Base-by-base conservation (phyloP, 2,113 vertebrate genomes). In the Bombycilla garrulus region DNA sequence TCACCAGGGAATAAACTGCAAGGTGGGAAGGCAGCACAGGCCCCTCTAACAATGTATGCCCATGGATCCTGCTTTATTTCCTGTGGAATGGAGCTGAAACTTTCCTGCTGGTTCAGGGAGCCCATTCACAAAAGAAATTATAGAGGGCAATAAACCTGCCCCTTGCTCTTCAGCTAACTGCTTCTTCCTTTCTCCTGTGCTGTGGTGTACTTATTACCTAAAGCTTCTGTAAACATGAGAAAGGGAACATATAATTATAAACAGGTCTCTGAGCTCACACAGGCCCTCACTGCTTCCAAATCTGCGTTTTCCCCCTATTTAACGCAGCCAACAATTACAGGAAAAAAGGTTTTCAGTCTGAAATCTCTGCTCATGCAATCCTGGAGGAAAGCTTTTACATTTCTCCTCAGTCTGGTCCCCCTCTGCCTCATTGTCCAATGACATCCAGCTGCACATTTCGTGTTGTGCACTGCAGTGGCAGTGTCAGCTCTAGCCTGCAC, bases 81-180 rank as follows among this genome's bases (percentile, higher is more conserved):
- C 51, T 58, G 1, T 9, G 64, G 81, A 93, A 86, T 12, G 53
- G n/a, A 81, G 62, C 50, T 38, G 76, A 84, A 56, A 67, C 48
- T 36, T 92, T 28, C 74, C 71, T 73, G 65, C 44, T 81, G 51
- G 33, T 85, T 86, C 72, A 87, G 58, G 57, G 53, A 69, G 26
- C 15, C 66, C 21, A 15, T 74, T 84, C 70, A 85, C 51, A 48
- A 73, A 70, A 77, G 45, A 86, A 95, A 76, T 95, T 56, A 50
- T 14, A 60, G 65, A 69, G 66, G 61, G 57, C n/a, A 94, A 66
- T 89, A 90, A 96, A 91, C 35, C 62, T 29, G 86, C 62, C 76
- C 81, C 95, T 92, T 88, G 90, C 64, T 92, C 85, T 69, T 81
- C 42, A 81, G 62, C 60, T 82, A 57, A 56, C 80, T 81, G 80